These are phyloP conservation scores for Chydorus sphaericus DNA, from an alignment of 2,888 invertebrate genomes.

Conservation along the genomic window DNA sequence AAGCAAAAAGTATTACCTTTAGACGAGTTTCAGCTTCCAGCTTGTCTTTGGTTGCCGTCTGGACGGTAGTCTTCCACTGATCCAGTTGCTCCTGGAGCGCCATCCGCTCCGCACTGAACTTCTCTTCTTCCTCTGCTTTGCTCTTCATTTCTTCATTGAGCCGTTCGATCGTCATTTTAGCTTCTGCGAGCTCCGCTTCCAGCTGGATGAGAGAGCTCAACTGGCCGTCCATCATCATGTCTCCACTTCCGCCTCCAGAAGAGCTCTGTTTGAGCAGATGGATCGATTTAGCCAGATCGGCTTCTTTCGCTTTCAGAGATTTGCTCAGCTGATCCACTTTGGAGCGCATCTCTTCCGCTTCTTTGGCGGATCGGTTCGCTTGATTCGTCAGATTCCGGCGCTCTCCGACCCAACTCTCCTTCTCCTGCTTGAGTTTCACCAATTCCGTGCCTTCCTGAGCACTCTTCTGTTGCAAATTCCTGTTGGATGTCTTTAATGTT, in stretches of 20 bases:
- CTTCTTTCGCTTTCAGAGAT: neutral
- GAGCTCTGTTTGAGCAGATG: slow-evolving; percentile 1
- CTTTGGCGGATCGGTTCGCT: neutral
- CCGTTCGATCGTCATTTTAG: neutral
- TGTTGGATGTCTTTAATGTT: neutral
- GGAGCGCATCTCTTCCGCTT: neutral
- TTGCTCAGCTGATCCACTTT: neutral
- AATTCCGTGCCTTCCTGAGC: neutral
- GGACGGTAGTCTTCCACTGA: slow-evolving; percentile 25
- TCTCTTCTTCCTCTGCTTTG: neutral
- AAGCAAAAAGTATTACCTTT: slow-evolving; percentile 35
- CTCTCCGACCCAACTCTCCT: slow-evolving; percentile 5
- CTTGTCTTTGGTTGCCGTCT: slow-evolving; percentile 48
- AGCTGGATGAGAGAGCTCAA: neutral
- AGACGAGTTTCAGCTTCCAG: slow-evolving; percentile 66
- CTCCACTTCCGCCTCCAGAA: neutral
- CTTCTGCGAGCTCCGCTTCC: neutral
- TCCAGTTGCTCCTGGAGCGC: slow-evolving; percentile 38
- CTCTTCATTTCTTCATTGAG: neutral
- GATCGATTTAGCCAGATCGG: neutral
- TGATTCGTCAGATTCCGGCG: neutral
- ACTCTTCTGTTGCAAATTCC: slow-evolving; percentile 8
- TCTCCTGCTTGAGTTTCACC: neutral
- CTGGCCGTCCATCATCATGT: neutral
- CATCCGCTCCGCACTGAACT: neutral